phyloP scores from a whole-genome alignment of 2,797 vertebrate genomes.

The Limnodromus scolopaceus region DNA sequence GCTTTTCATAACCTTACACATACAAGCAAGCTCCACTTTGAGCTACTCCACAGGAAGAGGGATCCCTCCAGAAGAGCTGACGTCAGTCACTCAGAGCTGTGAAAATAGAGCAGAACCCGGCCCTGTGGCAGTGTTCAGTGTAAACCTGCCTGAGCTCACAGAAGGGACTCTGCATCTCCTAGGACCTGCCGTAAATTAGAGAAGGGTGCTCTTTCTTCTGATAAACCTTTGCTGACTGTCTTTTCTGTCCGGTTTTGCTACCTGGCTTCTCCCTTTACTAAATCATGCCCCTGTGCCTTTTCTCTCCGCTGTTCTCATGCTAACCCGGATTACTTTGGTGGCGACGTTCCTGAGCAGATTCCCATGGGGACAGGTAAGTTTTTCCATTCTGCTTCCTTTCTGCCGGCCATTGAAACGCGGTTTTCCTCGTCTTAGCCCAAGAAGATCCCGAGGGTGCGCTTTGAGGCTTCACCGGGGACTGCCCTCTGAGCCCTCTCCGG shows the following conservation, averaged over 20 bases:
- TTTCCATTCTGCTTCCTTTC: constrained; percentile 4
- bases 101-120: neutral
- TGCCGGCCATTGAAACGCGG: constrained; percentile 55
- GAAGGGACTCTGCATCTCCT: neutral
- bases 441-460: constrained; percentile 69
- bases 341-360: neutral
- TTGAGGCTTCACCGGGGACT: constrained; percentile 66
- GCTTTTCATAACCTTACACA: neutral
- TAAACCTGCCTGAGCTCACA: neutral
- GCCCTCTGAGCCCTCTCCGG: constrained; percentile 72
- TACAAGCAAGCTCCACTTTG: neutral
- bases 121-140: neutral
- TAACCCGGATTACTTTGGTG: neutral
- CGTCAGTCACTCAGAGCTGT: neutral
- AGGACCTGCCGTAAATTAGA: neutral
- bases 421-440: constrained; percentile 82
- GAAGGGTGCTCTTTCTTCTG: neutral
- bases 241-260: neutral
- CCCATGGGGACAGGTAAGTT: neutral
- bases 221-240: neutral
- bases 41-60: neutral
- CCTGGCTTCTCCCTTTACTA: neutral
- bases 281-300: neutral
- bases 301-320: neutral
- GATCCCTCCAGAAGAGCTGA: neutral